Conservation (phyloP, 2,888 invertebrate species). For the Perithous albicinctus region DNA sequence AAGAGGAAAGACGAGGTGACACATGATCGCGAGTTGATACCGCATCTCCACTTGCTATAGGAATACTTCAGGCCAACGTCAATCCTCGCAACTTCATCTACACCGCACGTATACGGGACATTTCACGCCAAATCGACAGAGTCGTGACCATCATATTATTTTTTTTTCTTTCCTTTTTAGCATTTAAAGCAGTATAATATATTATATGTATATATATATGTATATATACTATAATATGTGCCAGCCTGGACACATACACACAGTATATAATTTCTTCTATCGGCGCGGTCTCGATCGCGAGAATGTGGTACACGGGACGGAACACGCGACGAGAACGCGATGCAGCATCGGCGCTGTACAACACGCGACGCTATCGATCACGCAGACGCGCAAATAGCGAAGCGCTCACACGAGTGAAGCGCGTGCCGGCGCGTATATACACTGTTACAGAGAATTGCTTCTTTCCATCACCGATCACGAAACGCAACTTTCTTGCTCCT, state of each 20-base stretch:
- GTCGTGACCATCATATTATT: too few species aligned
- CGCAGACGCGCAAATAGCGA: constrained; percentile 70
- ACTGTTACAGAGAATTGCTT: background rate
- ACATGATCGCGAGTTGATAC: background rate
- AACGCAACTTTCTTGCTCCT: background rate
- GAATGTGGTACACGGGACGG: constrained; percentile 72
- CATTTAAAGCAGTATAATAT: too few species aligned
- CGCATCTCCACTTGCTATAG: background rate
- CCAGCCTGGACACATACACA: background rate
- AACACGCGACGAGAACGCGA: constrained; percentile 70
- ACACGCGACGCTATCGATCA: constrained; percentile 78
- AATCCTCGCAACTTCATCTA: background rate
- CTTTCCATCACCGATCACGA: background rate
- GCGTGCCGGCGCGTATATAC: constrained; percentile 30
- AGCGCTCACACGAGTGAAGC: constrained; percentile 37
- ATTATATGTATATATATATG: background rate
- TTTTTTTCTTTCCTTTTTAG: too few species aligned
- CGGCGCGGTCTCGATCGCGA: constrained; percentile 63
- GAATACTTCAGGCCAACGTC: background rate
- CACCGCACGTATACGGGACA: background rate
- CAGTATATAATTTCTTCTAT: constrained; percentile 36
- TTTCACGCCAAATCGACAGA: too few species aligned
- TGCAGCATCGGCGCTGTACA: constrained; percentile 57
- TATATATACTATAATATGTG: too few species aligned
- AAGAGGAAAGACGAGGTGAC: background rate